Base-by-base conservation (phyloP, 2,113 vertebrate genomes). In the Laticauda laticaudata region DNA sequence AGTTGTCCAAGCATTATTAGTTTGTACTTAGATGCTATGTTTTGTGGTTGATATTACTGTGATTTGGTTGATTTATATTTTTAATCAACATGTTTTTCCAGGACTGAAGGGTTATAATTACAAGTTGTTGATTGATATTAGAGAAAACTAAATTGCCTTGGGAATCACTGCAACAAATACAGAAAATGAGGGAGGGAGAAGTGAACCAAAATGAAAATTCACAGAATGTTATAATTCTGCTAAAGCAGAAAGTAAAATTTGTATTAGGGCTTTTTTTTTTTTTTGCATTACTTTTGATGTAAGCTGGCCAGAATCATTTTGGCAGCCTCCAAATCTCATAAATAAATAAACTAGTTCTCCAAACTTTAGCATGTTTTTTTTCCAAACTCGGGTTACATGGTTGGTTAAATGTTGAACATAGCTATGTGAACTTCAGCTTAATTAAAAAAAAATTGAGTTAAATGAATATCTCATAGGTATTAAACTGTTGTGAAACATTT, bases 101-200 rank as follows among this genome's bases (percentile, higher is more conserved):
- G n/a, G 69, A 81, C 15, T 7, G 14, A 20, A 8, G 15, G 34
- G n/a, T 81, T 39, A 34, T 39, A 81, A 81, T 20, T 81, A 81
- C 39, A 6, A 6, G 23, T 59, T 23, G 2, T 20, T 20, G n/a
- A 75, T 75, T 15, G 64, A 75, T 34, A 75, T 34, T 75, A 18
- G 2, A 18, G 5, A 75, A 75, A 18, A 34, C 14, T 75, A 75
- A 75, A 34, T 34, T 75, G 64, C 14, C 64, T 75, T 75, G n/a
- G 64, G n/a, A 34, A 34, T 75, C 64, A 34, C 64, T 34, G 64
- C 64, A 75, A 75, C n/a, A 34, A 75, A 75, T 75, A 34, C 18
- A 34, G 14, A n/a, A 75, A 7, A 39, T 39, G 2, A 0, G 5
- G 14, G n/a, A 12, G n/a, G n/a, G 0, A 2, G 15, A 6, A 69